Conservation (phyloP, 1,140 invertebrate genomes). For the Drosophila sp. region DNA sequence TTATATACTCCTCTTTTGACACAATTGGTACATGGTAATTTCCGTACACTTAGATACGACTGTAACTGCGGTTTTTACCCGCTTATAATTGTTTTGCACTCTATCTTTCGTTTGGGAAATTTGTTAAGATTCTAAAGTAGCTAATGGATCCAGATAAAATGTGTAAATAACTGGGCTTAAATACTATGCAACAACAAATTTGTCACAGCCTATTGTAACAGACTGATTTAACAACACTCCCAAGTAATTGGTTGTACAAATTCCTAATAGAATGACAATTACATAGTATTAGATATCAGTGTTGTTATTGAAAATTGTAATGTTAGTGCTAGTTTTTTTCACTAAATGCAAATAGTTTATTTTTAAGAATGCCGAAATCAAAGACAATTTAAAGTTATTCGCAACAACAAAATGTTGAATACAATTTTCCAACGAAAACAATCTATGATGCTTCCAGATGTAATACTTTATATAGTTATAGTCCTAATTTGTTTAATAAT, state of each 20-base stretch:
- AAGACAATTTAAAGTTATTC: not conserved
- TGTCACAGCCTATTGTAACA: slow-evolving; percentile 2
- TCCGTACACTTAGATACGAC: slow-evolving; percentile 5
- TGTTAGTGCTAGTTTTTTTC: not conserved
- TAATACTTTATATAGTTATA: no score
- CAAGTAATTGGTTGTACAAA: not conserved
- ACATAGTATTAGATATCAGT: not conserved
- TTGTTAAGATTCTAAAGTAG: slow-evolving; percentile 1
- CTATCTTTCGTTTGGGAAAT: slow-evolving; percentile 5
- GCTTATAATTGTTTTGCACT: not conserved
- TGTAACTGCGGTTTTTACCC: slow-evolving; percentile 13
- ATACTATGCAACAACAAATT: slow-evolving; percentile 4
- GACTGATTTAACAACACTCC: not conserved
- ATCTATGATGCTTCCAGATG: no score
- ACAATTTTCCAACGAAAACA: no score
- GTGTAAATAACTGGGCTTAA: slow-evolving; percentile 23
- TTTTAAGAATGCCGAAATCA: not conserved
- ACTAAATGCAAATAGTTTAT: not conserved
- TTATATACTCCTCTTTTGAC: not conserved
- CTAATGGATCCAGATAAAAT: slow-evolving; percentile 26
- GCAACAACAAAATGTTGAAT: no score
- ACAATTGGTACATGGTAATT: slow-evolving; percentile 6
- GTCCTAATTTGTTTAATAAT: no score
- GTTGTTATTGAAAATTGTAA: not conserved
- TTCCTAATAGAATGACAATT: not conserved